Percentiles rank a stretch among this genome's conserved stretches.
Evolutionary conservation across 2,888 invertebrate genomes (phyloP).

Genomic region (Acanthoscelides obtectus): DNA sequence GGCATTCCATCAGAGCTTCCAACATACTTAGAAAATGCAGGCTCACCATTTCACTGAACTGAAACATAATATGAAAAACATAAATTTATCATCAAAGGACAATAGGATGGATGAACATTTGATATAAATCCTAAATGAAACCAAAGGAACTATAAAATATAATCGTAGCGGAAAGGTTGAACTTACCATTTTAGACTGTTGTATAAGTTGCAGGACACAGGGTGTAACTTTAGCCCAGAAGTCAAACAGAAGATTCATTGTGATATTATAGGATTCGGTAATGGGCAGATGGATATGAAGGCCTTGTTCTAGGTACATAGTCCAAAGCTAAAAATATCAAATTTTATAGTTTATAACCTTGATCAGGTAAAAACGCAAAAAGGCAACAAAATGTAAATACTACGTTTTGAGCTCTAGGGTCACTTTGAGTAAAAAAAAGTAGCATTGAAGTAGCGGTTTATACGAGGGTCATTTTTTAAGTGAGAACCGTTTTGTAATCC

Average conservation of each 20-base stretch:
- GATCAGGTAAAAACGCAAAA: not conserved
- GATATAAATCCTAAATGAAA: not conserved
- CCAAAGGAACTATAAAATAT: not conserved
- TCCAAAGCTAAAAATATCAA: slow-evolving; percentile 71
- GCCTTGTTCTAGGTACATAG: slow-evolving; percentile 91
- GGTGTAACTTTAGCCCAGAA: slow-evolving; percentile 99
- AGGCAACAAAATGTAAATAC: not conserved
- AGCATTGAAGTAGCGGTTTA: no score
- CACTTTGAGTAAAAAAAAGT: no score
- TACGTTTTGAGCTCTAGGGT: not conserved
- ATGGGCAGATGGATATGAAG: slow-evolving; percentile 63
- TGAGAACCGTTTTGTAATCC: no score
- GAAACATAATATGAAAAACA: slow-evolving; percentile 19
- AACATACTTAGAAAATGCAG: slow-evolving; percentile 92
- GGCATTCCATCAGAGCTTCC: slow-evolving; percentile 92
- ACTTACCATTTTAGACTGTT: slow-evolving; percentile 80
- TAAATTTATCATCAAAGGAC: not conserved
- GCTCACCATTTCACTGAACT: slow-evolving; percentile 97
- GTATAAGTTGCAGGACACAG: slow-evolving; percentile 86
- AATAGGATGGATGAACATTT: not conserved
- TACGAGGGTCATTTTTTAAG: no score
- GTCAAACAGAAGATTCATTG: slow-evolving; percentile 83
- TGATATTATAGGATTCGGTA: slow-evolving; percentile 67
- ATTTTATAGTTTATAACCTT: not conserved
- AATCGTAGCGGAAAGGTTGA: not conserved